Percentiles rank a stretch among this genome's conserved stretches.
These are phyloP conservation scores for Habroteleia sp. DNA, from an alignment of 2,888 invertebrate species.

Conservation along the genomic window DNA sequence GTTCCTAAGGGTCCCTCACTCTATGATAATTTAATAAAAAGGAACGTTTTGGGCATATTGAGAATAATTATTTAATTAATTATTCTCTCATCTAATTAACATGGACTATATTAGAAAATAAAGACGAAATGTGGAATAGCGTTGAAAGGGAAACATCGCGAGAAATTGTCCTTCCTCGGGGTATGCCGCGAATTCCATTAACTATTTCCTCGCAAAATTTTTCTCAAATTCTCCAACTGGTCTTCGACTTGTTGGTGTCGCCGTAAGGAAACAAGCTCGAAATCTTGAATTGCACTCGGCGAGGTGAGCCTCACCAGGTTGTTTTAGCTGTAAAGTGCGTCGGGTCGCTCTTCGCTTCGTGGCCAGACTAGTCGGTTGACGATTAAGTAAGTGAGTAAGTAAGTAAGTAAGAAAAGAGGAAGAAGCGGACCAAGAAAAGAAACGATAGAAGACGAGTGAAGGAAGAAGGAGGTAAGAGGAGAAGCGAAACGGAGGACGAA, in stretches of 20 bases:
- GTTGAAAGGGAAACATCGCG: conserved; percentile 53
- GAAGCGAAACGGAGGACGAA: conserved; percentile 30
- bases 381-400: conserved; percentile 68
- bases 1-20: no score
- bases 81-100: no score
- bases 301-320: conserved; percentile 39
- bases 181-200: conserved; percentile 45
- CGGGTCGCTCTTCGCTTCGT: conserved; percentile 35
- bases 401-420: conserved; percentile 60
- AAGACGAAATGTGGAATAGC: conserved; percentile 42
- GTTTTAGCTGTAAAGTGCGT: conserved; percentile 40
- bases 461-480: conserved; percentile 66
- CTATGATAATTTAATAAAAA: no score
- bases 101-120: conserved; percentile 24
- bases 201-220: conserved; percentile 62
- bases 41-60: no score
- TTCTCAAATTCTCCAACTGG: conserved; percentile 45
- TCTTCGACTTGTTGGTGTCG: conserved; percentile 50
- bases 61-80: no score
- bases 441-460: conserved; percentile 42
- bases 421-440: conserved; percentile 46
- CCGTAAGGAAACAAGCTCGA: conserved; percentile 57
- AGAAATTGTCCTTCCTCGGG: conserved; percentile 26
- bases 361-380: conserved; percentile 56
- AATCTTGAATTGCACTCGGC: conserved; percentile 48